Evolutionary conservation across 2,888 invertebrate genomes (phyloP), one percentile per base, ranked within the genome.

Genomic region (Tachina fera): DNA sequence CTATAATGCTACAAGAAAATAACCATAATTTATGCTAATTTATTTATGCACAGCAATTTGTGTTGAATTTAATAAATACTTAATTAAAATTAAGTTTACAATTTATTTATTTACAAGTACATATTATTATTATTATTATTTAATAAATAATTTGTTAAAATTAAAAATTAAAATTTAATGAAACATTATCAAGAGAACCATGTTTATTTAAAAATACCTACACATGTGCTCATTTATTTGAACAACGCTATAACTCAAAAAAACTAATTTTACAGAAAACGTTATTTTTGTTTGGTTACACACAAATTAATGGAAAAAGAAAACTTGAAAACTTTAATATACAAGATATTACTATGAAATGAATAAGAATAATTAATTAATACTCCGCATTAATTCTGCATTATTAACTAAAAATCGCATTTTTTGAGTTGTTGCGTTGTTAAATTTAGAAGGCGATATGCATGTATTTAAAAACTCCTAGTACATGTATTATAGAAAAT

Each of bases 401-500:
- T 31, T 31, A 4, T 31, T 31, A 31, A 31, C 31, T 31, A 31
- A 31, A 31, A 31, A 4, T 31, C 31, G 31, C 3, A 31, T 31
- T 31, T 31, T 31, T 3, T 31, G 3, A 31, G 2, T 31, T 31
- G 6, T 0, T 0, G 6, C 6, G 5, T 31, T 31, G 31, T 6
- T 31, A 1, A 5, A 31, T 5, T 31, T 6, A 31, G 1, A 6
- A 6, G 31, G 31, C 6, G 31, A 31, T 31, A 31, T 31, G 31
- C 31, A 13, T 10, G 31, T 58, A 41, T 16, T 60, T 60, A 39
- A 11, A 56, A 11, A 56, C 2, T 10, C 9, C 8, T 16, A 16
- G 1, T 9, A 58, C 67, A 47, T 78, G 60, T 51, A 78, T 78
- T 70, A 78, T 61, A 60, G 39, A n/a, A 63, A 61, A 80, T 56